Percentiles rank a stretch among this genome's conserved stretches.
Evolutionary conservation across 1,140 invertebrate species (phyloP).

Genomic region (Drosophila nannoptera): DNA sequence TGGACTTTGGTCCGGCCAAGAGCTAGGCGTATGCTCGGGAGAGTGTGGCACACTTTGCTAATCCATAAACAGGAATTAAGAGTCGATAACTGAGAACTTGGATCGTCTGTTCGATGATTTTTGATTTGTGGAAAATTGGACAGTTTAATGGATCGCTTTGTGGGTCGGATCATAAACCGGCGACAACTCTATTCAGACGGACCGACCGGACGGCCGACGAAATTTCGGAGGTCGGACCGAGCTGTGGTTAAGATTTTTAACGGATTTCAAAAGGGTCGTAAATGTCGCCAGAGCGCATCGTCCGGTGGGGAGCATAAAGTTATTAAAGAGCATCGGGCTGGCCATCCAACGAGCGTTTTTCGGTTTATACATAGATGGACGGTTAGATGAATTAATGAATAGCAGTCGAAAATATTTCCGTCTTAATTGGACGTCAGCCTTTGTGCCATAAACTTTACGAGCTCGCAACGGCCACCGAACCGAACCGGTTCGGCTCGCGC

Average conservation of each 20-base stretch:
- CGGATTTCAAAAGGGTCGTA: slow-evolving; percentile 38
- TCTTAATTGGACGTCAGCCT: slow-evolving; percentile 67
- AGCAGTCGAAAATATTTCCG: slow-evolving; percentile 60
- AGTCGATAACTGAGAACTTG: background rate
- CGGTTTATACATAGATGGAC: slow-evolving; percentile 8
- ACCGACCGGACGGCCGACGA: background rate
- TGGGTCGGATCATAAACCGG: slow-evolving; percentile 22
- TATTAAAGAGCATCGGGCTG: slow-evolving; percentile 43
- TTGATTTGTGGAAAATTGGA: slow-evolving; percentile 33
- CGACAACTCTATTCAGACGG: slow-evolving; percentile 41
- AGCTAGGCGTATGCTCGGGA: background rate
- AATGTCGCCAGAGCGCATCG: slow-evolving; percentile 5
- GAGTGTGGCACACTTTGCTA: background rate
- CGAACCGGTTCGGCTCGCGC: slow-evolving; percentile 58
- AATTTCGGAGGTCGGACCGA: background rate
- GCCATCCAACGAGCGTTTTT: background rate
- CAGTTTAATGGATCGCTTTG: slow-evolving; percentile 37
- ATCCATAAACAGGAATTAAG: background rate
- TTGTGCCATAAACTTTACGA: slow-evolving; percentile 53
- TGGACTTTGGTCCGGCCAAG: background rate
- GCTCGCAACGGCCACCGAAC: slow-evolving; percentile 13
- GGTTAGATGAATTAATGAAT: slow-evolving; percentile 26
- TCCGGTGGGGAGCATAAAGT: slow-evolving; percentile 20
- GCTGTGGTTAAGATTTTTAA: slow-evolving; percentile 18
- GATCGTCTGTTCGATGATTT: slow-evolving; percentile 21